These are phyloP conservation scores for Pseudolaguvia tuberculata DNA, from an alignment of 2,113 vertebrate species.

Conservation along the genomic window DNA sequence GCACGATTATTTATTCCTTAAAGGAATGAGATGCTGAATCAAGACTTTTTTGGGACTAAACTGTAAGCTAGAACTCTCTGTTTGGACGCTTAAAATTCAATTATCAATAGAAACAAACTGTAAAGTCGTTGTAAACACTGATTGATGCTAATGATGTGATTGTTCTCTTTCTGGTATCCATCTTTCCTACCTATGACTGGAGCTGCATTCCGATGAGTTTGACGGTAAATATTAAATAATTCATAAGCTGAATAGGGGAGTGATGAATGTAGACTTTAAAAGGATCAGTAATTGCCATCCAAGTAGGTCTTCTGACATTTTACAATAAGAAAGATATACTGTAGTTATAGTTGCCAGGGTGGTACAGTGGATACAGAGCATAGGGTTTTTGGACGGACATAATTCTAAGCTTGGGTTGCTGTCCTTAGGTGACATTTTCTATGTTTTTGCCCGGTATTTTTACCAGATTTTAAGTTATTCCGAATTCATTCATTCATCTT, in stretches of 20 bases:
- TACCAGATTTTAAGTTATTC: neutral
- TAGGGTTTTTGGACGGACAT: neutral
- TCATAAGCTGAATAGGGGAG: neutral
- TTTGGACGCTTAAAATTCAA: neutral
- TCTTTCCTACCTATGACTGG: neutral
- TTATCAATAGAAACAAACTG: neutral
- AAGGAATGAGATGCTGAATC: no score
- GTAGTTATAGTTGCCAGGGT: neutral
- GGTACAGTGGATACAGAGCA: neutral
- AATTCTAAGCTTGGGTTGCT: neutral
- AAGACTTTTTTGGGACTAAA: no score
- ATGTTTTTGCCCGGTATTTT: neutral
- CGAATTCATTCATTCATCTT: no score
- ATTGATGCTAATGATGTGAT: neutral
- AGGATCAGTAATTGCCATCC: conserved; percentile 1
- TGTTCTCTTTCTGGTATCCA: neutral
- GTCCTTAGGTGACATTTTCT: neutral
- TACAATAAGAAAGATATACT: neutral
- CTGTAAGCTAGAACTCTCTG: neutral
- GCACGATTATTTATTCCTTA: neutral
- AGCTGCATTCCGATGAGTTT: neutral
- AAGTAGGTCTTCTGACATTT: neutral
- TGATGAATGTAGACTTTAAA: neutral
- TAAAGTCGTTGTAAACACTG: neutral
- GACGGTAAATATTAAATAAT: neutral